phyloP scores from a whole-genome alignment of 2,113 vertebrate species.

The Mola mola region DNA sequence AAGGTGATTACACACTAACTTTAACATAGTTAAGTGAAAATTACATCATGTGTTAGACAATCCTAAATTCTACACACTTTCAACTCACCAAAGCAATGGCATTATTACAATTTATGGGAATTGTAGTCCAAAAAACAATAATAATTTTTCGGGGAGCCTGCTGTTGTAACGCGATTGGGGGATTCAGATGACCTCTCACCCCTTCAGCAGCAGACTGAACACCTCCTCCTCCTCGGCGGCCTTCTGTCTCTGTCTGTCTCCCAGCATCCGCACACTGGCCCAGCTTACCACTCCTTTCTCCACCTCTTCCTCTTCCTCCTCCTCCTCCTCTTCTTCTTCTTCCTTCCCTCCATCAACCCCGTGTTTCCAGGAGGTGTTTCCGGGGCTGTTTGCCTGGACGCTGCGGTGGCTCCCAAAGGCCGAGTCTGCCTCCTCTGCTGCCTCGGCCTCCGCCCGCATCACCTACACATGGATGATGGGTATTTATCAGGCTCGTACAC shows the following conservation, averaged over 20 bases:
- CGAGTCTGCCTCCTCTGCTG: slow-evolving; percentile 86
- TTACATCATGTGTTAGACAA: no score
- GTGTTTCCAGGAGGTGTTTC: slow-evolving; percentile 16
- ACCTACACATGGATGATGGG: slow-evolving; percentile 39
- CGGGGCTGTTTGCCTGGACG: slow-evolving; percentile 73
- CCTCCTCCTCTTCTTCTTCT: slow-evolving; percentile 17
- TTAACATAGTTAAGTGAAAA: no score
- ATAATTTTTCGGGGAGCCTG: no score
- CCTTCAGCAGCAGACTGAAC: slow-evolving; percentile 69
- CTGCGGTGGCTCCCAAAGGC: slow-evolving; percentile 90
- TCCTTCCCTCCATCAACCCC: slow-evolving; percentile 16
- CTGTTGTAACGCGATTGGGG: no score
- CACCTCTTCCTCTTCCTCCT: slow-evolving; percentile 66
- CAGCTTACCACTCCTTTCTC: slow-evolving; percentile 85
- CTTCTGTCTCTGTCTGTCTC: slow-evolving; percentile 72
- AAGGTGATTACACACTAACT: no score
- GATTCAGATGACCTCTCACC: slow-evolving; percentile 70
- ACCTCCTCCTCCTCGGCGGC: slow-evolving; percentile 63
- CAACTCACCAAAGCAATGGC: no score
- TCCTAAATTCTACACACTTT: no score
- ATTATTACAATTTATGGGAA: no score
- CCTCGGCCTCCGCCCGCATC: slow-evolving; percentile 70
- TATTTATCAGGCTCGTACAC: no score
- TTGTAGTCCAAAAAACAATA: no score
- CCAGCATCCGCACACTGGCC: slow-evolving; percentile 79